Evolutionary conservation across 2,888 invertebrate genomes (phyloP).

Genomic region (Cephus runcator): DNA sequence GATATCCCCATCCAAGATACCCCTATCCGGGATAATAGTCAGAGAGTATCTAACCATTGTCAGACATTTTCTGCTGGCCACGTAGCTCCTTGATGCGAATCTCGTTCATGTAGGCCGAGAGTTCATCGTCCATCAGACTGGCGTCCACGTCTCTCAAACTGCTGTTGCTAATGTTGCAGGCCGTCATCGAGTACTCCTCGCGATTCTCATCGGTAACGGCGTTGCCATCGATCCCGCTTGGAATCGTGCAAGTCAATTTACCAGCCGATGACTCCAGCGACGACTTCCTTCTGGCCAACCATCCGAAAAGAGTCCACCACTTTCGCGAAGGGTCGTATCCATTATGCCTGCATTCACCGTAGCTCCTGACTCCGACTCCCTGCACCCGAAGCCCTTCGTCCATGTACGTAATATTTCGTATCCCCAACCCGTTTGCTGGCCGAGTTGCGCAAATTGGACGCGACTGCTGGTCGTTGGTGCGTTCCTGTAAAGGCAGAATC

Average conservation of each 20-base stretch:
- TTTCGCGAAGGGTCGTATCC: constrained; percentile 29
- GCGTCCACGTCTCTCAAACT: constrained; percentile 49
- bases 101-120: not conserved
- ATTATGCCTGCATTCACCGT: too few relatives aligned
- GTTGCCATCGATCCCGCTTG: constrained; percentile 25
- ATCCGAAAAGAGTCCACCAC: constrained; percentile 55
- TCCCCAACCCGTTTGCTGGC: not conserved
- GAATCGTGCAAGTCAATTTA: constrained; percentile 26
- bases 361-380: too few relatives aligned
- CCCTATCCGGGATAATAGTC: too few relatives aligned
- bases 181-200: constrained; percentile 53
- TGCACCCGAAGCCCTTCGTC: not conserved
- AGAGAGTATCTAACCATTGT: not conserved
- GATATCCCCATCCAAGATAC: too few relatives aligned
- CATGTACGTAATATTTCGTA: not conserved
- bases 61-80: not conserved
- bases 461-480: too few relatives aligned
- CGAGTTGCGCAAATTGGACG: not conserved
- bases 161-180: constrained; percentile 65
- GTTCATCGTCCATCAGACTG: not conserved
- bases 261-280: constrained; percentile 32
- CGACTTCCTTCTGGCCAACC: constrained; percentile 49
- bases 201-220: constrained; percentile 36
- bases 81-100: not conserved
- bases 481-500: too few relatives aligned